Evolutionary conservation across 2,113 vertebrate genomes (phyloP).

Genomic region (Rhea pennata): DNA sequence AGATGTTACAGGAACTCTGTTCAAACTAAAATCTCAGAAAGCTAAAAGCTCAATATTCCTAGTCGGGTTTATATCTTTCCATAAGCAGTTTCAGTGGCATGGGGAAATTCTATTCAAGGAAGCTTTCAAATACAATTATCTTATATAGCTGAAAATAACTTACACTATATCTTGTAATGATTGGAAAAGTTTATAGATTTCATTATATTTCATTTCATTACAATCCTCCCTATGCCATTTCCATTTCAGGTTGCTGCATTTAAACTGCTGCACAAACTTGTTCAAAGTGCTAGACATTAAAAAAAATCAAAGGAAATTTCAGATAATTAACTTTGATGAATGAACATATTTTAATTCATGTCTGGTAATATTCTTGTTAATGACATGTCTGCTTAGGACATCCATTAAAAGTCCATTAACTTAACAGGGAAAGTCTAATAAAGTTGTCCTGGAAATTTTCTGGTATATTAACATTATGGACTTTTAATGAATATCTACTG

Average conservation of each 20-base stretch:
- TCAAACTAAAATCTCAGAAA: slow-evolving; percentile 58
- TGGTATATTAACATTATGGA: slow-evolving; percentile 77
- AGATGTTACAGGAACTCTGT: slow-evolving; percentile 58
- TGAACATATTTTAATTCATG: slow-evolving; percentile 71
- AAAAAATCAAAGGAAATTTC: slow-evolving; percentile 69
- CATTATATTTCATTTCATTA: neutral
- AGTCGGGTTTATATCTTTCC: slow-evolving; percentile 48
- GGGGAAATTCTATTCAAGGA: slow-evolving; percentile 49
- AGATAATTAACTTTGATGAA: slow-evolving; percentile 78
- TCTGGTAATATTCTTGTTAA: slow-evolving; percentile 78
- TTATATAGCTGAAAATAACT: slow-evolving; percentile 48
- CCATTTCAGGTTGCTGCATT: slow-evolving; percentile 48
- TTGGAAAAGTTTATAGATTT: slow-evolving; percentile 48
- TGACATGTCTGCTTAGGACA: slow-evolving; percentile 77
- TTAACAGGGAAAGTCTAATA: slow-evolving; percentile 79
- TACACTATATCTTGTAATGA: slow-evolving; percentile 4
- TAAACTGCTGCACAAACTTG: slow-evolving; percentile 63
- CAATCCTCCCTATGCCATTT: slow-evolving; percentile 9
- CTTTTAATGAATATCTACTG: slow-evolving; percentile 79
- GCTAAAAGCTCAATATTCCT: slow-evolving; percentile 51
- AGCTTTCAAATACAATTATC: slow-evolving; percentile 42
- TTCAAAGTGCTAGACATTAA: slow-evolving; percentile 61
- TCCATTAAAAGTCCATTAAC: slow-evolving; percentile 82
- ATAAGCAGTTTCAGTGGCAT: slow-evolving; percentile 48
- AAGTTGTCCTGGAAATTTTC: slow-evolving; percentile 78